These are phyloP conservation scores for Apodemia hepburni DNA, from an alignment of 2,888 invertebrate genomes.

Conservation along the genomic window DNA sequence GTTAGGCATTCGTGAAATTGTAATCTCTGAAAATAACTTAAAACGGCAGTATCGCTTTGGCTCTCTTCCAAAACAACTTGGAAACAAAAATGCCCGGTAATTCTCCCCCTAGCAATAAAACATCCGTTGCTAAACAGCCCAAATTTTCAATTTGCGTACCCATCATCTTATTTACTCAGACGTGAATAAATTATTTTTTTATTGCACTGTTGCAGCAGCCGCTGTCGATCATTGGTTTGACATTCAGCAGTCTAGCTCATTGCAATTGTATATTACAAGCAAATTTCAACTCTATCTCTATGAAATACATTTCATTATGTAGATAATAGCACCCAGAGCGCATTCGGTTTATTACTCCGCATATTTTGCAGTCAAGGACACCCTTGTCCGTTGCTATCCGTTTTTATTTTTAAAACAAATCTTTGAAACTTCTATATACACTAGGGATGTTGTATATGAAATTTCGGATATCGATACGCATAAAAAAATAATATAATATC, in stretches of 20 bases:
- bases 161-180: constrained; percentile 70
- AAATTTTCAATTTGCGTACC: constrained; percentile 50
- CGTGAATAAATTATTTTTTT: constrained; percentile 76
- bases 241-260: constrained; percentile 76
- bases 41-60: constrained; percentile 28
- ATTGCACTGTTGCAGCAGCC: constrained; percentile 67
- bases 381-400: constrained; percentile 66
- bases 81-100: constrained; percentile 29
- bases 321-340: constrained; percentile 35
- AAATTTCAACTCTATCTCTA: constrained; percentile 33
- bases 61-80: constrained; percentile 34
- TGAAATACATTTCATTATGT: not conserved
- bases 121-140: constrained; percentile 38
- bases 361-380: constrained; percentile 65
- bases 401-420: constrained; percentile 57
- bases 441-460: no score
- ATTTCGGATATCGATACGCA: no score
- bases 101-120: constrained; percentile 31
- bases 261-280: constrained; percentile 34
- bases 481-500: no score
- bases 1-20: constrained; percentile 4
- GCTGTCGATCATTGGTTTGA: constrained; percentile 76
- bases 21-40: constrained; percentile 2
- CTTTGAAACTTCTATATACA: constrained; percentile 47
- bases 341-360: constrained; percentile 52